Evolutionary conservation across 1,140 invertebrate genomes (phyloP).

Genomic region (Scylla paramamosain): DNA sequence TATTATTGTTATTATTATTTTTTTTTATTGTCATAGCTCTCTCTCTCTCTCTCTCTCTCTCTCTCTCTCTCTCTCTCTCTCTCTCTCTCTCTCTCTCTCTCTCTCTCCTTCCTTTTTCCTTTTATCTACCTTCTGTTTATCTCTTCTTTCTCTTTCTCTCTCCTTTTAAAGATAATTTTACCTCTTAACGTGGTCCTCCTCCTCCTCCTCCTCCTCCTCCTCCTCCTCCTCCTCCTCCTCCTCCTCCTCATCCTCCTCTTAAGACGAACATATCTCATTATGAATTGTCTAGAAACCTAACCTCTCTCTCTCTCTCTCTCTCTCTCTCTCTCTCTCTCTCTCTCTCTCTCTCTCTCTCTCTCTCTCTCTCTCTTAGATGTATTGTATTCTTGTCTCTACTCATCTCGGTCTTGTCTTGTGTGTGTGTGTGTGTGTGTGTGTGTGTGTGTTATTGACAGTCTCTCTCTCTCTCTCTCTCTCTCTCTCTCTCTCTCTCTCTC

Average conservation of each 20-base stretch:
- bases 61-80: conserved; percentile 31
- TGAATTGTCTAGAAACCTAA: background rate
- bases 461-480: background rate
- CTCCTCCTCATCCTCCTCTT: background rate
- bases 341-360: background rate
- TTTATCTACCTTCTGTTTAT: background rate
- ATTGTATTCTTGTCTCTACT: background rate
- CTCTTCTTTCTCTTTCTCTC: background rate
- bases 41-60: background rate
- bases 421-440: too few relatives aligned
- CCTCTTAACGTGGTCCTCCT: background rate
- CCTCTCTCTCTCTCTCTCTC: too few relatives aligned
- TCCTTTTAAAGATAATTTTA: background rate
- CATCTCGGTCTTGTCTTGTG: background rate
- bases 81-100: conserved; percentile 41
- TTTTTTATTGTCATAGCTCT: background rate
- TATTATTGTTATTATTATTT: too few relatives aligned
- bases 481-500: background rate
- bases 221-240: background rate
- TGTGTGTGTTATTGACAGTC: too few relatives aligned
- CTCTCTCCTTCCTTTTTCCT: background rate
- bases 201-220: background rate
- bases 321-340: conserved; percentile 16
- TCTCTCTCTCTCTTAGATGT: background rate
- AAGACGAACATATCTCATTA: background rate